Base-by-base conservation (phyloP, 2,113 vertebrate genomes). In the Casuarius casuarius region DNA sequence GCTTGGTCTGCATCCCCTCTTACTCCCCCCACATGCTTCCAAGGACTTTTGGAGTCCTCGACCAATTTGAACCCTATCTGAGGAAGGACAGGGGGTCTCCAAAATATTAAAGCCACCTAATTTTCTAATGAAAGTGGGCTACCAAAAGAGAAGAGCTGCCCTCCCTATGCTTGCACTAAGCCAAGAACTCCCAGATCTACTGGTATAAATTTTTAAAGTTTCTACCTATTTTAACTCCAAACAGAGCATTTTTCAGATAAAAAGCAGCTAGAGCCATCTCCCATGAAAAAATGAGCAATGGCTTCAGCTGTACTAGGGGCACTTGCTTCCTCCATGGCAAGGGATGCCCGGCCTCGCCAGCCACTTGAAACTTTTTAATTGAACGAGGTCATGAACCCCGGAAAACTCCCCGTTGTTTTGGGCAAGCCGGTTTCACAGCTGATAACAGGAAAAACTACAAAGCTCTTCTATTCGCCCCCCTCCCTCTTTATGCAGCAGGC, bases 331-430 rank as follows among this genome's bases (percentile, higher is more conserved):
- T 44, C 38, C 44, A 48, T 0, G 1, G 38, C 33, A 15, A 70
- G 29, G 44, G 38, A 61, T 65, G 59, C 46, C 46, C 48, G 70
- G n/a, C 63, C 52, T 77, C 54, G 49, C 71, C 73, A 74, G n/a
- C 54, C 83, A 87, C 28, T 86, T 81, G 80, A 96, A 46, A 28
- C 67, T 49, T 92, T 92, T 72, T 89, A 74, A 91, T 70, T 91
- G 40, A 84, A 85, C 48, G 52, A 77, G 63, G 75, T 83, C 90
- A 70, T 0, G 1, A 94, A 79, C 33, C 44, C 58, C 58, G 26
- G 62, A 89, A 83, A 83, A 66, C 59, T 91, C 51, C 62, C 42
- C 35, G 52, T 18, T 72, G 51, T 82, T 89, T 81, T 52, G 62
- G 19, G 14, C 29, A 94, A 94, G 67, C 13, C 26, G 19, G 25